These are phyloP conservation scores for Cylas formicarius DNA, from an alignment of 1,140 invertebrate genomes.

Conservation along the genomic window DNA sequence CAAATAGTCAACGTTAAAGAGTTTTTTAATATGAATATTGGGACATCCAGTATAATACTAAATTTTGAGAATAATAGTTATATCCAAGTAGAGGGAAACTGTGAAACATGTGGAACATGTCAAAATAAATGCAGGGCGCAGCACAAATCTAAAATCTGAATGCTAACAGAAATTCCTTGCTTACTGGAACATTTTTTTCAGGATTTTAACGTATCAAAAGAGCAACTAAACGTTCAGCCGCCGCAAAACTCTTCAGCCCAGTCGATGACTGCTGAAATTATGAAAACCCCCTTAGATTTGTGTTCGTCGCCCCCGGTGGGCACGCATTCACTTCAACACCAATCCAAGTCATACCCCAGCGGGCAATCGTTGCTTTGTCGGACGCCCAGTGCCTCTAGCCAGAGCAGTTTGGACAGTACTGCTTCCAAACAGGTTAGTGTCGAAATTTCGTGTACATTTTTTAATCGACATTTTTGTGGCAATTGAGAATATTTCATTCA, in stretches of 20 bases:
- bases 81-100: too few species aligned
- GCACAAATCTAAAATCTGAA: too few species aligned
- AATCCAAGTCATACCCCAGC: slow-evolving; percentile 47
- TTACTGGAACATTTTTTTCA: slow-evolving; percentile 35
- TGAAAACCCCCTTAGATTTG: slow-evolving; percentile 44
- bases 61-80: too few species aligned
- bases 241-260: slow-evolving; percentile 34
- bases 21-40: too few species aligned
- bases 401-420: slow-evolving; percentile 67
- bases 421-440: slow-evolving; percentile 54
- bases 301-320: slow-evolving; percentile 37
- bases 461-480: too few species aligned
- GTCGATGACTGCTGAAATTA: slow-evolving; percentile 39
- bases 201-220: slow-evolving; percentile 60
- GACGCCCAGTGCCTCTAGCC: slow-evolving; percentile 72
- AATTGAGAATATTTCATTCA: too few species aligned
- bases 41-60: too few species aligned
- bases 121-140: too few species aligned
- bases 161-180: too few species aligned
- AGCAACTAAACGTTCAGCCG: slow-evolving; percentile 54
- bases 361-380: slow-evolving; percentile 48
- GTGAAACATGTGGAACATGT: too few species aligned
- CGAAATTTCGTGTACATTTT: too few species aligned
- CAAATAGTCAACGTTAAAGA: too few species aligned
- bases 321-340: slow-evolving; percentile 41